Base-by-base conservation (phyloP, 2,797 vertebrate genomes). In the Moxostoma hubbsi region DNA sequence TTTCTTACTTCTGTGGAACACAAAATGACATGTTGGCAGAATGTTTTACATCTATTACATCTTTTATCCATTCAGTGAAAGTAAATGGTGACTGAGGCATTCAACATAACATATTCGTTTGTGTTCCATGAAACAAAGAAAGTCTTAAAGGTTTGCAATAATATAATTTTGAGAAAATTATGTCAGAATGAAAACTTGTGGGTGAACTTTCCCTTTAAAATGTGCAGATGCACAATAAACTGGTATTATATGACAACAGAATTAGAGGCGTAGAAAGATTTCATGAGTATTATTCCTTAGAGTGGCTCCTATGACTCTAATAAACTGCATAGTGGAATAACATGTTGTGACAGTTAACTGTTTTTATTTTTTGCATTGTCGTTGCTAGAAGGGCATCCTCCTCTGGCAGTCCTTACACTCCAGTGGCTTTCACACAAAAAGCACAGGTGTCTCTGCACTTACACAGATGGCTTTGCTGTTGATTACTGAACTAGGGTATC, bases 391-490 rank as follows among this genome's bases (percentile, higher is more conserved):
- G 79, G 76, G 46, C 86, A 76, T 75, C 61, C 66, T 65, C 57
- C 73, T 78, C 81, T 84, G 84, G 77, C 81, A 81, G 80, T 64
- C 68, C 78, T 83, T 81, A 55, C 67, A 51, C 65, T 70, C 76
- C 64, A 73, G 66, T 85, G 81, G 83, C 83, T 80, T 24, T 59
- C 69, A 77, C 73, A 79, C 83, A 85, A 82, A 77, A 80, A 74
- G 24, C 73, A 86, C 85, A 85, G 85, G 85, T 84, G 78, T 73
- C 73, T 85, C 74, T 79, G 58, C 62, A 51, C 71, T 83, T 83
- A 82, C 77, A 75, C 85, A 85, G 83, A 85, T 84, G 86, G 83
- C 76, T 61, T 69, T 79, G 55, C 47, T 61, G 72, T 75, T 66
- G 74, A 76, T 70, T 59, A 59, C 57, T 67, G 57, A 80, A 73